These are phyloP conservation scores for Morelia viridis DNA, from an alignment of 2,797 vertebrate species.

Conservation along the genomic window DNA sequence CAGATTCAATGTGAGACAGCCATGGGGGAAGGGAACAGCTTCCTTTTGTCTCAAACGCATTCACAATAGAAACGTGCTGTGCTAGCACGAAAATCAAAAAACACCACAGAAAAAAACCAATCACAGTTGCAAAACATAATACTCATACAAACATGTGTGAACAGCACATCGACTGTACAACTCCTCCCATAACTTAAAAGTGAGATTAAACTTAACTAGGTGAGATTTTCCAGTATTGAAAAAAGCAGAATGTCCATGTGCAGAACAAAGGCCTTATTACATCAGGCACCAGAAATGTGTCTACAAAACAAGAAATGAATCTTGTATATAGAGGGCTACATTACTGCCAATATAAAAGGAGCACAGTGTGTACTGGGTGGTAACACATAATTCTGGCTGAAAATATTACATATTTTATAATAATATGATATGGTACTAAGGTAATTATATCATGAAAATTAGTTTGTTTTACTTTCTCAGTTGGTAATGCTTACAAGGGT, in stretches of 20 bases:
- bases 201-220: background rate
- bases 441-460: background rate
- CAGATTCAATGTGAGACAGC: slow-evolving; percentile 15
- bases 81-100: background rate
- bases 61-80: slow-evolving; percentile 24
- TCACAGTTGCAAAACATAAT: background rate
- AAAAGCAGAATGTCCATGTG: slow-evolving; percentile 1
- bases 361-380: background rate
- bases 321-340: background rate
- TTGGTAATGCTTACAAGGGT: background rate
- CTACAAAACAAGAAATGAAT: background rate
- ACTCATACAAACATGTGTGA: background rate
- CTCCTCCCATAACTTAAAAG: background rate
- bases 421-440: background rate
- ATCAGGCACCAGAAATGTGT: background rate
- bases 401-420: background rate
- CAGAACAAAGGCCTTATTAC: slow-evolving; percentile 11
- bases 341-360: background rate
- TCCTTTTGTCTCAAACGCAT: slow-evolving; percentile 17
- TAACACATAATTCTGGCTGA: background rate
- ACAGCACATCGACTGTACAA: background rate
- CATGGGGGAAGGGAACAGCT: slow-evolving; percentile 14
- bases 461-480: background rate
- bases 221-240: background rate
- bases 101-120: background rate